Evolutionary conservation across 1,140 invertebrate species (phyloP), one percentile per base, ranked within the genome.

Genomic region (Augochlora pura): DNA sequence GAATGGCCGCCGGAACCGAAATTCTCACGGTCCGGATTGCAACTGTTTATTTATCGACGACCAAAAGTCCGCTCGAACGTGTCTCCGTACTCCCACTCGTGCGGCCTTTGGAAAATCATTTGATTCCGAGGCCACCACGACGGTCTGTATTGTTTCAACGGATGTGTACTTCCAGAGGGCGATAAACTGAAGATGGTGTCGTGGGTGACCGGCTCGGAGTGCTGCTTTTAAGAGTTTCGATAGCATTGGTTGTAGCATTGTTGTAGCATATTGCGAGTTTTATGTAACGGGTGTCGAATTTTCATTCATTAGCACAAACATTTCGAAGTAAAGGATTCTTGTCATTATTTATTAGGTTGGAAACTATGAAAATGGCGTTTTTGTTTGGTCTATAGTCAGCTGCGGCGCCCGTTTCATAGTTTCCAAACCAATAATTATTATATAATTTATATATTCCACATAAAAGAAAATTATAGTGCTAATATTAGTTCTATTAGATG

Each of bases 11-110:
- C 10, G 6, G 49, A 23, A n/a, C 46, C 52, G 21, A 39, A 32
- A 32, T 32, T 39, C 9, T 16, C 3, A 65, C n/a, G 18, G 49
- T 21, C 10, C 2, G 21, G 39, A 39, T 6, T 14, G 21, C 8
- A 2, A 21, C 39, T n/a, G 60, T 77, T 49, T 62, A 62, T 77
- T 69, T 62, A 69, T 32, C 74, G 3, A n/a, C 8, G 10, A 12
- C 39, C 18, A 46, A 18, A 64, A 62, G 78, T n/a, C 78, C 65
- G 46, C 18, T n/a, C 49, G 49, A 21, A 52, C 21, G 49, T 52
- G 23, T 38, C 57, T 42, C 12, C n/a, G 7, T 16, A n/a, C 38
- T 65, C n/a, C 25, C 49, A 21, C 16, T 52, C 46, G 52, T 21
- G n/a, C n/a, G 10, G 9, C 16, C 42, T 21, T 2, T 32, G 27